These are phyloP conservation scores for Acrocephalus arundinaceus DNA, from an alignment of 2,113 vertebrate species.

Conservation along the genomic window DNA sequence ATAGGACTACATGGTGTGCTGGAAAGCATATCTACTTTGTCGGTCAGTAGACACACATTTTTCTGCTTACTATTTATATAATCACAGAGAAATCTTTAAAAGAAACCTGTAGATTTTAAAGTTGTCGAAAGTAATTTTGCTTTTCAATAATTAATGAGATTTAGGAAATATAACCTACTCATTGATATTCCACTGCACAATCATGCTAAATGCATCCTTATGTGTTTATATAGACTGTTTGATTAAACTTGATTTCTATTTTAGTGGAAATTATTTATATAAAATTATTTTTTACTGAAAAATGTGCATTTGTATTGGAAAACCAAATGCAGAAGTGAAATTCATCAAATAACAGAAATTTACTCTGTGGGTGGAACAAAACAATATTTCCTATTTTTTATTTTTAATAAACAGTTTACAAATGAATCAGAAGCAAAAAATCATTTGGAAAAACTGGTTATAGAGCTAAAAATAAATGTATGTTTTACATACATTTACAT, in stretches of 20 bases:
- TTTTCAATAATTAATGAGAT: not conserved
- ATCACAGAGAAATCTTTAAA: not conserved
- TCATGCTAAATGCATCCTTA: not conserved
- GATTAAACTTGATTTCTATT: not conserved
- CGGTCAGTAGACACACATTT: not conserved
- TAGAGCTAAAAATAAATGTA: not conserved
- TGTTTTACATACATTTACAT: not conserved
- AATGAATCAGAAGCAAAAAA: not conserved
- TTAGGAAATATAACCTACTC: not conserved
- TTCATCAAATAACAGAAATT: not conserved
- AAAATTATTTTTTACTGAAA: not conserved
- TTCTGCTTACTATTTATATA: not conserved
- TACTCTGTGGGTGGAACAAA: not conserved
- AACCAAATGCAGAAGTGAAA: not conserved
- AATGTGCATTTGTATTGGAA: not conserved
- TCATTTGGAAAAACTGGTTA: not conserved
- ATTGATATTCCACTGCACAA: not conserved
- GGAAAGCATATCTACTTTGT: not conserved
- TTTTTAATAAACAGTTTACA: not conserved
- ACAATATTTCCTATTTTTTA: not conserved
- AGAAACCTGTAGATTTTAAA: not conserved
- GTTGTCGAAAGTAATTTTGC: not conserved
- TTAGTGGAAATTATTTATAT: not conserved
- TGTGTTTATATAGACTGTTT: not conserved
- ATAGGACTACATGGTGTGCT: not conserved